These are phyloP conservation scores for Tupaia tana DNA, from an alignment of 2,113 vertebrate genomes.

Conservation along the genomic window DNA sequence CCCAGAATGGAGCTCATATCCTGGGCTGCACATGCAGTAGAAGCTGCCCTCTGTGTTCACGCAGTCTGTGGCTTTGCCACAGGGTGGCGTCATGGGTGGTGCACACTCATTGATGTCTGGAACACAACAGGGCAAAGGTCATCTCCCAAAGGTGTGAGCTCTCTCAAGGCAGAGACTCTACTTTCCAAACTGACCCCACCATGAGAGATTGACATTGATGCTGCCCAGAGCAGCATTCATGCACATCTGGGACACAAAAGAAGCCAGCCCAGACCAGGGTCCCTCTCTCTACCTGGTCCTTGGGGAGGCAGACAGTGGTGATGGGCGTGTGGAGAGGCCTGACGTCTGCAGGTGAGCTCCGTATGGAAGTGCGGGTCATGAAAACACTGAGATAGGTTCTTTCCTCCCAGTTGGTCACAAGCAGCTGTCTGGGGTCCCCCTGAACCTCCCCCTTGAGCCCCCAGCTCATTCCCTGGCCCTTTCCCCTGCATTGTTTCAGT, in stretches of 20 bases:
- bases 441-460: neutral
- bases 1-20: neutral
- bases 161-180: too few species aligned
- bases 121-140: neutral
- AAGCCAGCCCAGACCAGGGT: neutral
- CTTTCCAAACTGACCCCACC: neutral
- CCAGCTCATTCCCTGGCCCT: neutral
- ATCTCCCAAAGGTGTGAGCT: neutral
- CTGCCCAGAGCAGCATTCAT: neutral
- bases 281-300: too few species aligned
- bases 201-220: slow-evolving; percentile 65
- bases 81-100: fast-evolving
- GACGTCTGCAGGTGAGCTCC: slow-evolving; percentile 4
- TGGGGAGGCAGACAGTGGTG: fast-evolving
- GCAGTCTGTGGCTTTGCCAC: slow-evolving; percentile 44
- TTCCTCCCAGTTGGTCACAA: neutral
- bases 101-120: slow-evolving; percentile 71
- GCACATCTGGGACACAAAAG: neutral
- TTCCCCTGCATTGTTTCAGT: neutral
- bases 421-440: too few species aligned
- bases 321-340: neutral
- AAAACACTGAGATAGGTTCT: neutral
- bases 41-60: slow-evolving; percentile 36
- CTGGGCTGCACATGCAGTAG: fast-evolving
- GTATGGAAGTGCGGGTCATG: neutral